Percentiles rank a stretch among this genome's conserved stretches.
Conservation (phyloP, 2,888 invertebrate species). For the Cephus pulcher region DNA sequence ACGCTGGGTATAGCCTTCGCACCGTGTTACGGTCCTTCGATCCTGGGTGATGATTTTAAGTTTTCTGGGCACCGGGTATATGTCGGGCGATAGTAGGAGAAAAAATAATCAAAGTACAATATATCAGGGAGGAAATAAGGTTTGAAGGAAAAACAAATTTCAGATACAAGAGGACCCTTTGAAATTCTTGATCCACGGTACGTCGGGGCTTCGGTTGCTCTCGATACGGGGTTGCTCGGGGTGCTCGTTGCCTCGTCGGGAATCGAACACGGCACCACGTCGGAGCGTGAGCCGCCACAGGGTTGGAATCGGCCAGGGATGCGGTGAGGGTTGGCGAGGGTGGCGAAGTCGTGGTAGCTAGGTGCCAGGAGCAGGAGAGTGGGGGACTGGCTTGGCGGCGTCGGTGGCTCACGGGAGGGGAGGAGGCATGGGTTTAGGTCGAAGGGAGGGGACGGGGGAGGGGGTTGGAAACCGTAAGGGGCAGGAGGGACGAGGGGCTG, state of each 20-base stretch:
- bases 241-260: constrained; percentile 31
- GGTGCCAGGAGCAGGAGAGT: constrained; percentile 26
- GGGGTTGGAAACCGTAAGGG: background rate
- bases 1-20: background rate
- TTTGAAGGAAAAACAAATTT: background rate
- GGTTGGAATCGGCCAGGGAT: background rate
- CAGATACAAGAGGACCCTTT: background rate
- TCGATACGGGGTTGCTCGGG: constrained; percentile 4
- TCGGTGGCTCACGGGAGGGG: background rate
- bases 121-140: background rate
- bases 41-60: background rate
- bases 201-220: background rate
- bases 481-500: constrained; percentile 37
- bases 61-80: background rate
- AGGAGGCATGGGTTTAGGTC: background rate
- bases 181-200: background rate
- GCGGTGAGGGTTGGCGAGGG: constrained; percentile 6
- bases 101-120: background rate
- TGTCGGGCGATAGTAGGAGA: background rate
- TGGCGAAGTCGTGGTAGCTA: constrained; percentile 15
- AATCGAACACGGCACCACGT: constrained; percentile 45
- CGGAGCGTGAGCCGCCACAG: constrained; percentile 32
- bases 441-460: background rate
- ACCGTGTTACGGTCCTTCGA: background rate
- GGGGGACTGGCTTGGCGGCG: constrained; percentile 22